A percentile compares a stretch with the other conserved stretches of the same genome.
These are phyloP conservation scores for Panthera leo DNA, from an alignment of 2,113 vertebrate genomes.

Conservation along the genomic window DNA sequence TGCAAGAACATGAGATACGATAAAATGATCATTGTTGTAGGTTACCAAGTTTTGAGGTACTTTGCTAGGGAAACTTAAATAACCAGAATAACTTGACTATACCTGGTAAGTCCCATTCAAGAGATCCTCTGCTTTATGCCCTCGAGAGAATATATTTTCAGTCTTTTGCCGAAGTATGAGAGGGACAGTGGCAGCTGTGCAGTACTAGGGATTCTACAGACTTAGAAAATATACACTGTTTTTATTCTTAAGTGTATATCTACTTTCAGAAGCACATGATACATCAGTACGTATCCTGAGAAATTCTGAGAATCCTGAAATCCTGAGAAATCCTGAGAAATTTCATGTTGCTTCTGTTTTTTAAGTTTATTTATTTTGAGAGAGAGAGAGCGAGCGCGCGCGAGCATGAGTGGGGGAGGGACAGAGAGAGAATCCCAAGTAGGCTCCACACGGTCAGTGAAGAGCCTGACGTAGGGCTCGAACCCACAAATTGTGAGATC, in stretches of 20 bases:
- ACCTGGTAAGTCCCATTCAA: neutral
- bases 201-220: neutral
- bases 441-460: too few relatives aligned
- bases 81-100: neutral
- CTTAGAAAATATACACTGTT: neutral
- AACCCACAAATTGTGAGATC: too few relatives aligned
- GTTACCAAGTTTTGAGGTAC: neutral
- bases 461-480: too few relatives aligned
- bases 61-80: neutral
- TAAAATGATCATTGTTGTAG: neutral
- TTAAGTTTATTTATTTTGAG: too few relatives aligned
- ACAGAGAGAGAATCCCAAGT: too few relatives aligned
- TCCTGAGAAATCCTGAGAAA: neutral
- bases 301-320: neutral
- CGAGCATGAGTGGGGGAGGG: too few relatives aligned
- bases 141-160: neutral
- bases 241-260: neutral
- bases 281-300: neutral
- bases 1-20: neutral
- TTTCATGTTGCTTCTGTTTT: neutral
- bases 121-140: neutral
- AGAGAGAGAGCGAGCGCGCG: too few relatives aligned
- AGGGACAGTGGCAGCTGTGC: neutral
- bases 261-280: neutral
- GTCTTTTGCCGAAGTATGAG: rapidly evolving